These are phyloP conservation scores for Brachypterus glaber DNA, from an alignment of 2,888 invertebrate genomes.

Conservation along the genomic window DNA sequence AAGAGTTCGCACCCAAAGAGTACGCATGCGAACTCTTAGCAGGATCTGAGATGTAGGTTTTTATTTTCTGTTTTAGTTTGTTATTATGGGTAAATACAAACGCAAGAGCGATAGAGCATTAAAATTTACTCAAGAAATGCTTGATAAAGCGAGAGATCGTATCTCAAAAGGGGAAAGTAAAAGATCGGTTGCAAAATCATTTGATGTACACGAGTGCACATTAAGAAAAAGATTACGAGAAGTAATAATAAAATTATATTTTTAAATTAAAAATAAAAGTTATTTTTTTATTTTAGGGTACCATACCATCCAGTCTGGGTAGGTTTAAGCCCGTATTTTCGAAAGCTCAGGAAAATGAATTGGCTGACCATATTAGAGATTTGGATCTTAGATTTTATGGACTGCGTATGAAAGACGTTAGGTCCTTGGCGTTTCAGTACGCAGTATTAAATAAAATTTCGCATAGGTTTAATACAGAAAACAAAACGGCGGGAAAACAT, in stretches of 20 bases:
- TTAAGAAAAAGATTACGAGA: background rate
- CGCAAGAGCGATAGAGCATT: background rate
- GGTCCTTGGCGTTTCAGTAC: conserved; percentile 12
- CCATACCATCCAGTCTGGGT: background rate
- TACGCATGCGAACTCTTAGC: background rate
- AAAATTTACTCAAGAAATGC: background rate
- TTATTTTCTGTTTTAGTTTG: background rate
- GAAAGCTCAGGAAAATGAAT: conserved; percentile 10
- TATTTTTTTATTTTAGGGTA: too few species aligned
- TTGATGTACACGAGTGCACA: background rate
- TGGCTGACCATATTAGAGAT: conserved; percentile 10
- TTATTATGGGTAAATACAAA: background rate
- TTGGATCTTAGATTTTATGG: conserved; percentile 15
- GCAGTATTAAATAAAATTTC: conserved; percentile 9
- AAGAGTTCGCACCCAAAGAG: too few species aligned
- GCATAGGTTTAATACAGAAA: conserved; percentile 11
- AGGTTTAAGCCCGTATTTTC: background rate
- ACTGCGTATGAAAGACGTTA: conserved; percentile 12
- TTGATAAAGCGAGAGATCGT: background rate
- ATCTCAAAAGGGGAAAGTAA: background rate
- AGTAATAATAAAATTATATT: too few species aligned
- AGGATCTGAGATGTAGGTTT: background rate
- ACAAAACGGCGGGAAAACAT: conserved; percentile 9
- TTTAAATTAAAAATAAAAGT: too few species aligned
- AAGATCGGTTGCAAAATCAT: background rate